Base-by-base conservation (phyloP, 2,797 vertebrate genomes). In the Fistularia tabacaria region DNA sequence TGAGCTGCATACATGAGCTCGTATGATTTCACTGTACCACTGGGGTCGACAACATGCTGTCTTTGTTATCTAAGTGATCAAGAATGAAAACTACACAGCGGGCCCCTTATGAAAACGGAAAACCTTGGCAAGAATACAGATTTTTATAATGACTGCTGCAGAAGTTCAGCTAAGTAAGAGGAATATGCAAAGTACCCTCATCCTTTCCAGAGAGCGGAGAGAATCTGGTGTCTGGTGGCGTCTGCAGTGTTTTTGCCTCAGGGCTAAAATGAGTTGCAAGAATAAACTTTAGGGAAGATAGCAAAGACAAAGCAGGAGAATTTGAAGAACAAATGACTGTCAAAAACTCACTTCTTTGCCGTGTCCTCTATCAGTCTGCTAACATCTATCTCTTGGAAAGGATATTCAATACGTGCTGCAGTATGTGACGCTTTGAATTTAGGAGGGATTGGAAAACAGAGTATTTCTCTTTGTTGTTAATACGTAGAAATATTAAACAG, bases 81-180 rank as follows among this genome's bases (percentile, higher is more conserved):
- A 56, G 41, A 47, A 70, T 62, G 37, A 65, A 59, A 67, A 54
- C 46, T n/a, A 65, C 52, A 13, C 55, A 51, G 54, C 11, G 11
- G 38, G 45, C 14, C 54, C 46, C 61, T 59, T 37, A 56, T 70
- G 59, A 66, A 57, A 71, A 39, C 13, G 49, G 52, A 13, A 51
- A 58, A 46, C 47, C 36, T 66, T 48, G 50, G 44, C 57, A 15
- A 46, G 69, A 80, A 79, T 77, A 68, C 49, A 25, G 25, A 25
- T 15, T 76, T 60, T 48, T 64, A 36, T 62, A 57, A 70, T 57
- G 54, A 65, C 54, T 60, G 50, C 13, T 37, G 38, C 59, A 67
- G 55, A 71, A 77, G 60, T 70, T 67, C 44, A 59, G 39, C 56
- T 44, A 13, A 54, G 62, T 41, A 62, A 57, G 70, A 78, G 51